Evolutionary conservation across 2,888 invertebrate species (phyloP).

Genomic region (Rhagium mordax): DNA sequence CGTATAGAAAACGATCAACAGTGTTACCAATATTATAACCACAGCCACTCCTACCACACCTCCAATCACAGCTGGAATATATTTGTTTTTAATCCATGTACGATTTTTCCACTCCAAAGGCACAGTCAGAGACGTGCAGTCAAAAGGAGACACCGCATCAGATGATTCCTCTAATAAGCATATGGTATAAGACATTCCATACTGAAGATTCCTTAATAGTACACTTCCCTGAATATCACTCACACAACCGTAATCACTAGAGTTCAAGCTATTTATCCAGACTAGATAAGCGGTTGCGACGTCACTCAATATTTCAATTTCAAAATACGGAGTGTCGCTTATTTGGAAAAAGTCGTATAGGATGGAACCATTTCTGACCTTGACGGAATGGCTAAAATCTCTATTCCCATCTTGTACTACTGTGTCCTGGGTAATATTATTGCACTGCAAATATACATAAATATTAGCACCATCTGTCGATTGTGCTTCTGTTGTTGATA

Average conservation of each 20-base stretch:
- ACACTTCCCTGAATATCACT: slow-evolving; percentile 33
- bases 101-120: slow-evolving; percentile 30
- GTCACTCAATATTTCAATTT: slow-evolving; percentile 33
- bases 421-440: neutral
- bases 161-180: slow-evolving; percentile 33
- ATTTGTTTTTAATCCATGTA: slow-evolving; percentile 41
- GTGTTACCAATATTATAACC: slow-evolving; percentile 18
- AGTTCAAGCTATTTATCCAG: slow-evolving; percentile 38
- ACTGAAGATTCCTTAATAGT: slow-evolving; percentile 21
- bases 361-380: slow-evolving; percentile 36
- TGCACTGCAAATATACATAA: slow-evolving; percentile 27
- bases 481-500: neutral
- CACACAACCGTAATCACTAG: slow-evolving; percentile 37
- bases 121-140: slow-evolving; percentile 39
- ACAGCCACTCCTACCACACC: slow-evolving; percentile 13
- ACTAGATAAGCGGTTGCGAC: slow-evolving; percentile 32
- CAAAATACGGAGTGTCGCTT: slow-evolving; percentile 37
- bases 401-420: slow-evolving; percentile 16
- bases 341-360: slow-evolving; percentile 39
- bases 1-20: slow-evolving; percentile 22
- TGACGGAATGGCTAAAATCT: slow-evolving; percentile 29
- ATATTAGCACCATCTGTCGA: neutral
- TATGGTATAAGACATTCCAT: slow-evolving; percentile 31
- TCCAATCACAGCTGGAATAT: slow-evolving; percentile 31
- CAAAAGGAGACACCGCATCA: slow-evolving; percentile 40